Evolutionary conservation across 2,113 vertebrate genomes (phyloP).

Genomic region (Candoia aspera): DNA sequence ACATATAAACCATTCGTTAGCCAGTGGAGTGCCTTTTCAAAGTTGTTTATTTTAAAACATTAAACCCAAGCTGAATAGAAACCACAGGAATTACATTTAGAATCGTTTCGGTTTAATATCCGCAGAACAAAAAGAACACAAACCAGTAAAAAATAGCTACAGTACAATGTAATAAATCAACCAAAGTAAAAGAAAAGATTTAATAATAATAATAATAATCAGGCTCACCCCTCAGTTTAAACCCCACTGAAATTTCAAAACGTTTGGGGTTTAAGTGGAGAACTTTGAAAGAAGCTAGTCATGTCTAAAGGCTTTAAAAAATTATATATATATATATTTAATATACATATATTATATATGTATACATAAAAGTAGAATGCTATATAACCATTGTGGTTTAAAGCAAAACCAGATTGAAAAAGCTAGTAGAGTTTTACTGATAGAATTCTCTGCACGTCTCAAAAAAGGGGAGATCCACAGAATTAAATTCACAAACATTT

Average conservation of each 20-base stretch:
- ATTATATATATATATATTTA: constrained; percentile 65
- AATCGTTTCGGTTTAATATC: constrained; percentile 79
- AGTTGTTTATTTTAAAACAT: constrained; percentile 92
- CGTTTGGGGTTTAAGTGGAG: constrained; percentile 69
- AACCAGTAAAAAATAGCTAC: constrained; percentile 82
- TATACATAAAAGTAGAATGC: constrained; percentile 67
- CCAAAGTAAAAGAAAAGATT: constrained; percentile 67
- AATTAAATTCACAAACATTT: constrained; percentile 52
- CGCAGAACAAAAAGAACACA: constrained; percentile 72
- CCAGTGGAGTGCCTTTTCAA: constrained; percentile 63
- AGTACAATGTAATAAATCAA: constrained; percentile 70
- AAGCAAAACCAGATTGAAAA: constrained; percentile 54
- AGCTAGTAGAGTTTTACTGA: constrained; percentile 54
- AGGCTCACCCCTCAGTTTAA: constrained; percentile 67
- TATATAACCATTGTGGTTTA: constrained; percentile 66
- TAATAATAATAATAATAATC: background rate
- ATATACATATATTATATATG: constrained; percentile 64
- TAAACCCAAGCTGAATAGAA: constrained; percentile 91
- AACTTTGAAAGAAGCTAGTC: constrained; percentile 59
- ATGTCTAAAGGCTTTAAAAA: constrained; percentile 62
- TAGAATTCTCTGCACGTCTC: constrained; percentile 60
- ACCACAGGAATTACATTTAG: constrained; percentile 92
- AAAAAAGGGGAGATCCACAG: constrained; percentile 44
- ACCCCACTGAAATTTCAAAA: constrained; percentile 72
- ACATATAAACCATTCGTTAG: background rate